phyloP scores from a whole-genome alignment of 2,113 vertebrate genomes.

The Cebidichthys violaceus region DNA sequence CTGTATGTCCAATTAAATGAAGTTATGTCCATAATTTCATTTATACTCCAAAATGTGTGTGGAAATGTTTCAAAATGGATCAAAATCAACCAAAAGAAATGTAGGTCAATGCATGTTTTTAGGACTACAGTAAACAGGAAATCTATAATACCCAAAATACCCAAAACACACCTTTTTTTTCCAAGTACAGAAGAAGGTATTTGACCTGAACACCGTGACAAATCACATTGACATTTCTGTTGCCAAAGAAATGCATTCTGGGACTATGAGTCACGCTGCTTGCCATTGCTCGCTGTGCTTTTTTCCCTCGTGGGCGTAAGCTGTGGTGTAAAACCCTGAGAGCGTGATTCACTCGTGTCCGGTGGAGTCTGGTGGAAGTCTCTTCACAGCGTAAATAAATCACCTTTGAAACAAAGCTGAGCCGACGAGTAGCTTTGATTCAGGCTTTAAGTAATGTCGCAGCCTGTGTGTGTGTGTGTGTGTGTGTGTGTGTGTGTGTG shows the following conservation, averaged over 20 bases:
- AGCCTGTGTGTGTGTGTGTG: conserved; percentile 41
- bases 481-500: too few relatives aligned
- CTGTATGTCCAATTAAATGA: neutral
- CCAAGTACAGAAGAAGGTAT: neutral
- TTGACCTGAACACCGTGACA: neutral
- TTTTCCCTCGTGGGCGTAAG: conserved; percentile 8
- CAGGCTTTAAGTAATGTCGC: conserved; percentile 65
- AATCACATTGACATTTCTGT: neutral
- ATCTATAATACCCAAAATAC: neutral
- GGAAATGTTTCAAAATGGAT: neutral
- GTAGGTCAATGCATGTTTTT: neutral
- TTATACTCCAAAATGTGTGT: neutral
- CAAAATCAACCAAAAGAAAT: neutral
- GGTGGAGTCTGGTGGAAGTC: conserved; percentile 38
- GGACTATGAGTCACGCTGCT: conserved; percentile 29
- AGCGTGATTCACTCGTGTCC: conserved; percentile 44
- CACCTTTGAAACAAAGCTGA: conserved; percentile 62
- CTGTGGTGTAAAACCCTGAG: conserved; percentile 12
- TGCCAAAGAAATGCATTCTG: conserved; percentile 13
- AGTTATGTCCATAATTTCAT: neutral
- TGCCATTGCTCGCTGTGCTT: conserved; percentile 39
- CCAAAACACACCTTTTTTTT: neutral
- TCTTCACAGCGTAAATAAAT: conserved; percentile 67
- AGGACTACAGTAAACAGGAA: neutral
- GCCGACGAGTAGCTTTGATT: conserved; percentile 75